A percentile compares a stretch with the other conserved stretches of the same genome.
These are phyloP conservation scores for Nautilus pompilius DNA, from an alignment of 1,140 invertebrate species.

Conservation along the genomic window DNA sequence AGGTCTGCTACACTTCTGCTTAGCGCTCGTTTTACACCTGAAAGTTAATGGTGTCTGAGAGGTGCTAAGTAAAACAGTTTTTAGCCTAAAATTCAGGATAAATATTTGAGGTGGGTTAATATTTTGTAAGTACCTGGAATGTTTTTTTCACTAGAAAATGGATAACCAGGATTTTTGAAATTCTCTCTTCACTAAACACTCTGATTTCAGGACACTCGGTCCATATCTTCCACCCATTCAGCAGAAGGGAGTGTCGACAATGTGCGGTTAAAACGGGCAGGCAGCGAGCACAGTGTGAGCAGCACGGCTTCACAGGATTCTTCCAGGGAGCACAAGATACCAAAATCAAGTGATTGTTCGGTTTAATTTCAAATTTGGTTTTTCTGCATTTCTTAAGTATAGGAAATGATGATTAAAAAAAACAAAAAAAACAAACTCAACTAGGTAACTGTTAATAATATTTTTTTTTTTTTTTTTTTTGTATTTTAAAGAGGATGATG, in stretches of 20 bases:
- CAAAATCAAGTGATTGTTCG: constrained; percentile 34
- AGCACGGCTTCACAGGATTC: constrained; percentile 45
- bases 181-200: constrained; percentile 6
- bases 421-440: too few species aligned
- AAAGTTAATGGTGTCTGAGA: too few species aligned
- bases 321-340: constrained; percentile 43
- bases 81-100: too few species aligned
- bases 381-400: neutral
- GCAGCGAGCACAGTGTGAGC: constrained; percentile 58
- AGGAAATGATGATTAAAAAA: too few species aligned
- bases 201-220: constrained; percentile 1
- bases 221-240: neutral
- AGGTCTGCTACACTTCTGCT: too few species aligned
- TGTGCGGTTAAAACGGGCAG: constrained; percentile 61
- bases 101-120: too few species aligned
- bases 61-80: too few species aligned
- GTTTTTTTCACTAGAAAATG: too few species aligned
- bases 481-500: neutral
- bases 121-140: too few species aligned
- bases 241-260: neutral
- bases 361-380: neutral
- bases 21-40: too few species aligned
- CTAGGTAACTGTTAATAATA: too few species aligned
- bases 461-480: neutral
- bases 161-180: too few species aligned